These are phyloP conservation scores for Pycnonotus jocosus DNA, from an alignment of 2,113 vertebrate genomes.

Conservation along the genomic window DNA sequence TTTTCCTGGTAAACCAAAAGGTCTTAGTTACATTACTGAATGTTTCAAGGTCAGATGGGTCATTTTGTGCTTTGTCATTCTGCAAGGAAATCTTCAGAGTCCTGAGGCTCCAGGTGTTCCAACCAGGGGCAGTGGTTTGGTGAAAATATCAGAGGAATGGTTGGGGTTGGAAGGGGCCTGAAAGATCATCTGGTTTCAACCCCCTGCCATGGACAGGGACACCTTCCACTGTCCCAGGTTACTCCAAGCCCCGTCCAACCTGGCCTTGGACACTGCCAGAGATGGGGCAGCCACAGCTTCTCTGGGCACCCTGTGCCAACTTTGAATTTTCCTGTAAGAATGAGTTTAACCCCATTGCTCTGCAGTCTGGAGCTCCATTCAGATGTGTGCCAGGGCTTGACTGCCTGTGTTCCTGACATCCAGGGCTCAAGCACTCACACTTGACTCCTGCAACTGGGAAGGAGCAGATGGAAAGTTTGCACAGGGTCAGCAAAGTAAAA, in stretches of 20 bases:
- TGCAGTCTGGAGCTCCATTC: not conserved
- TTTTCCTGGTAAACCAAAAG: not conserved
- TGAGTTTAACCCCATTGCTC: not conserved
- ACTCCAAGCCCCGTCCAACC: fast-evolving
- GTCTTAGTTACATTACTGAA: not conserved
- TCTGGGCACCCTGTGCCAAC: not conserved
- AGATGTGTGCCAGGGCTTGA: fast-evolving
- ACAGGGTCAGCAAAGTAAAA: not conserved
- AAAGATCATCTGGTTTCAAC: fast-evolving
- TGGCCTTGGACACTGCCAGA: not conserved
- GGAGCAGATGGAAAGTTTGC: not conserved
- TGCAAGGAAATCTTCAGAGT: not conserved
- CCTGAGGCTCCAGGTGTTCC: not conserved
- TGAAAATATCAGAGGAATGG: not conserved
- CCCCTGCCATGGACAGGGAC: not conserved
- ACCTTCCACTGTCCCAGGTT: not conserved
- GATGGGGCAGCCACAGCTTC: not conserved
- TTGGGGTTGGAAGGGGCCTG: not conserved
- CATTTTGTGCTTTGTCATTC: not conserved
- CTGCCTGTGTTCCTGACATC: not conserved
- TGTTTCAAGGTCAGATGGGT: not conserved
- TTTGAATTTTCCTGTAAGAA: not conserved
- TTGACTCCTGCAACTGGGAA: not conserved
- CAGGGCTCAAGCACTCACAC: not conserved
- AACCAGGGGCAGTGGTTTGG: not conserved